phyloP scores from a whole-genome alignment of 2,113 vertebrate genomes.

The Onychostoma macrolepis region DNA sequence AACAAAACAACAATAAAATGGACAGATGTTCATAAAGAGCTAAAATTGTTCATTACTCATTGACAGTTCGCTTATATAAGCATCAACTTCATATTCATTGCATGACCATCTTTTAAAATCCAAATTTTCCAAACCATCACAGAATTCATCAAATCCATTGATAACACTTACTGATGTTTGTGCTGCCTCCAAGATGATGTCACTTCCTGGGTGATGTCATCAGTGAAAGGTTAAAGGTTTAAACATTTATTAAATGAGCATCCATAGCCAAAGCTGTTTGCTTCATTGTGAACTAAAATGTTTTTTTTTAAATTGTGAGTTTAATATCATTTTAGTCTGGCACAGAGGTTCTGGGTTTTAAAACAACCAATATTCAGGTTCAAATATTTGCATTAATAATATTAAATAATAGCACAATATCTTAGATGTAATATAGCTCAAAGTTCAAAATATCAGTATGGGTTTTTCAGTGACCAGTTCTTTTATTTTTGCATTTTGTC shows the following conservation, averaged over 20 bases:
- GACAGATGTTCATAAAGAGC: not conserved
- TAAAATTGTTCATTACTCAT: not conserved
- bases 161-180: not conserved
- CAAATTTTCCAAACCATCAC: not conserved
- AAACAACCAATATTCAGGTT: not conserved
- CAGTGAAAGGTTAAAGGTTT: not conserved
- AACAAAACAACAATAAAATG: not conserved
- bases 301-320: not conserved
- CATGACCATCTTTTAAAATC: not conserved
- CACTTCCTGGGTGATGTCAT: not conserved
- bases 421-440: not conserved
- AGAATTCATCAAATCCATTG: not conserved
- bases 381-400: not conserved
- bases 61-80: not conserved
- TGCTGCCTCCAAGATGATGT: not conserved
- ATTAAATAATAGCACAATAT: not conserved
- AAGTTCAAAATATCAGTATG: not conserved
- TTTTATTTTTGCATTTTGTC: not conserved
- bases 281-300: not conserved
- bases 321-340: not conserved
- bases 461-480: not conserved
- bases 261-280: not conserved
- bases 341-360: not conserved
- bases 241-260: not conserved
- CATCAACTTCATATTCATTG: not conserved